These are phyloP conservation scores for Sapayoa aenigma DNA, from an alignment of 2,113 vertebrate species.

Conservation along the genomic window DNA sequence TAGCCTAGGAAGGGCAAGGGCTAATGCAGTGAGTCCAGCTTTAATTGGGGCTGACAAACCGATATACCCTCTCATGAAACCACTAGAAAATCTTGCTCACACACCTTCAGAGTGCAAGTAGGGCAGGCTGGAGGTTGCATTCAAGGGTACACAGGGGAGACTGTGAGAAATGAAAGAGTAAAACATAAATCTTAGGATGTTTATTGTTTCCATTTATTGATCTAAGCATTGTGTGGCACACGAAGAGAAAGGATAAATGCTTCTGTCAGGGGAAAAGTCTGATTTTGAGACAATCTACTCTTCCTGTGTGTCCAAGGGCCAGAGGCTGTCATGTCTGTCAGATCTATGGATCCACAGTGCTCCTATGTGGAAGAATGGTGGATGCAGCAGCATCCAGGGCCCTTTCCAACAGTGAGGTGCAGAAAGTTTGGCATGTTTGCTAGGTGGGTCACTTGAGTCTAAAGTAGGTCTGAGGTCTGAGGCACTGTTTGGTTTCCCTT, in stretches of 20 bases:
- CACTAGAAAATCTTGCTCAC: background rate
- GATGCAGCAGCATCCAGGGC: background rate
- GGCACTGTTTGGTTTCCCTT: background rate
- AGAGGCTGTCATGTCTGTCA: background rate
- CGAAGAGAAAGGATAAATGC: background rate
- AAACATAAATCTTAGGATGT: background rate
- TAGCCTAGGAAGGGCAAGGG: background rate
- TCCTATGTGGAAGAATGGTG: background rate
- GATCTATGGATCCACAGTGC: background rate
- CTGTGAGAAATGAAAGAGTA: background rate
- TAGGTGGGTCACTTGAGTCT: background rate
- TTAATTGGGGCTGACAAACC: rapidly evolving
- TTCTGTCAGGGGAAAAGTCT: background rate
- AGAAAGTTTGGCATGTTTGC: background rate
- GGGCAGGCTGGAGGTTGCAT: background rate
- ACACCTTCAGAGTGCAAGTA: background rate
- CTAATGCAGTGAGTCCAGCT: background rate
- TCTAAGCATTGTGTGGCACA: background rate
- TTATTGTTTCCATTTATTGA: background rate
- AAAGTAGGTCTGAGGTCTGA: background rate
- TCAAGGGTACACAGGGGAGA: background rate
- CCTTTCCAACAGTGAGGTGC: background rate
- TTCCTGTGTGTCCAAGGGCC: background rate
- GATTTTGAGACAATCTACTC: background rate
- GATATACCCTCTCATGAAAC: background rate